Evolutionary conservation across 2,797 vertebrate species (phyloP), one percentile per base, ranked within the genome.

Genomic region (Paratrypauchen microcephalus): DNA sequence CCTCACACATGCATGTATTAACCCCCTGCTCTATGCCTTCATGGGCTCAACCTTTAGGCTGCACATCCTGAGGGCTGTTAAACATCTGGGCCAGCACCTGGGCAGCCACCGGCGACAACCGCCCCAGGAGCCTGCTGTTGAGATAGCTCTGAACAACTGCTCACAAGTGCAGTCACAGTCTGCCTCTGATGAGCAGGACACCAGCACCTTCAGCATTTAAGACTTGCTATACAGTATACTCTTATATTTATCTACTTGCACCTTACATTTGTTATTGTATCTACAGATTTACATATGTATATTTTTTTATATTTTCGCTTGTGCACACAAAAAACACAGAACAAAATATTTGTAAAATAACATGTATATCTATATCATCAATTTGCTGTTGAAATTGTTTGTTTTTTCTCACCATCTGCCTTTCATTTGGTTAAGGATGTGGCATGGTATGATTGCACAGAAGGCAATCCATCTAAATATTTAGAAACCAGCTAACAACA

Each of bases 1-100:
- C 0, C 83, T 99, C 55, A 92, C 72, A 19, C 97, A 99, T 64
- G 92, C 95, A 83, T 98, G 97, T 86, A 92, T 99, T 16, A 99
- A 99, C 88, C 97, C 97, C 0, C 26, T 99, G 62, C 91, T 99
- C 3, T 99, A 99, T 0, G 86, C 91, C 68, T 97, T 97, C 48
- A 87, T 99, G 15, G 97, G 97, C 0, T 91, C 95, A 19, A 96
- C 97, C 57, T 97, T 99, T 81, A 95, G 95, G 89, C 90, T 79
- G 73, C 93, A 94, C 0, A 66, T 99, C 45, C 83, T 94, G 60
- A 97, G 93, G 87, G 86, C 90, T 0, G 95, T 90, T 45, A 98
- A 99, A 88, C 90, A 9, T n/a, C 75, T 93, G 1, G 90, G 93
- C 24, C 84, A 92, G 83, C 69, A 77, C 3, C 69, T 92, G 0